Evolutionary conservation across 2,888 invertebrate genomes (phyloP).

Genomic region (Athalia circularis): DNA sequence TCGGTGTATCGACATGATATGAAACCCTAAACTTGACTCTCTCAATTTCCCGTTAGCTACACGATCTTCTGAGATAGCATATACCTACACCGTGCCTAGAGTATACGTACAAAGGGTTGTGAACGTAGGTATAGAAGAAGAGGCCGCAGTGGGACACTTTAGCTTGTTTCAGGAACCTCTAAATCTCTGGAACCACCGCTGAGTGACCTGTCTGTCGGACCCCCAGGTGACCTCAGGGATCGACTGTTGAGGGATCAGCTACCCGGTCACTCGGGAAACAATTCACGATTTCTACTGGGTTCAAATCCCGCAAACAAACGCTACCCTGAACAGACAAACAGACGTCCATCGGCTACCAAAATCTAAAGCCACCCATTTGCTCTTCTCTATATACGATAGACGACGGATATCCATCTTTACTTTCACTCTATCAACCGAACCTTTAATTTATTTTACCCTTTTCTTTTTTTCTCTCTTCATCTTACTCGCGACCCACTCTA

Average conservation of each 20-base stretch:
- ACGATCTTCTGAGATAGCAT: background rate
- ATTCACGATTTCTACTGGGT: background rate
- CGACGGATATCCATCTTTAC: too few relatives aligned
- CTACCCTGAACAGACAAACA: background rate
- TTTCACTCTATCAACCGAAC: too few relatives aligned
- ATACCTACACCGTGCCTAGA: background rate
- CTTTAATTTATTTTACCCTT: too few relatives aligned
- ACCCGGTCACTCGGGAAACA: constrained; percentile 32
- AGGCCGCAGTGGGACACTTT: constrained; percentile 30
- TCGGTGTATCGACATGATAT: too few relatives aligned
- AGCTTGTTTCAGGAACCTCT: constrained; percentile 33
- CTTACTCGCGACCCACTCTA: too few relatives aligned
- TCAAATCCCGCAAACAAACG: background rate
- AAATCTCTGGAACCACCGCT: constrained; percentile 26
- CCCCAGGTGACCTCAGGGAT: constrained; percentile 2
- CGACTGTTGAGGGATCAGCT: constrained; percentile 18
- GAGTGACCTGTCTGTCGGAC: constrained; percentile 9
- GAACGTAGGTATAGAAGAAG: background rate
- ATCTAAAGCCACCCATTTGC: too few relatives aligned
- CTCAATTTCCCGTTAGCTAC: background rate
- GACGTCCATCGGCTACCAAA: too few relatives aligned
- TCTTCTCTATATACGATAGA: too few relatives aligned
- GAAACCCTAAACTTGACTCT: too few relatives aligned
- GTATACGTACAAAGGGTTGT: background rate
- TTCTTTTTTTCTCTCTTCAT: too few relatives aligned